Evolutionary conservation across 2,113 vertebrate genomes (phyloP).

Genomic region (Callorhinus ursinus): DNA sequence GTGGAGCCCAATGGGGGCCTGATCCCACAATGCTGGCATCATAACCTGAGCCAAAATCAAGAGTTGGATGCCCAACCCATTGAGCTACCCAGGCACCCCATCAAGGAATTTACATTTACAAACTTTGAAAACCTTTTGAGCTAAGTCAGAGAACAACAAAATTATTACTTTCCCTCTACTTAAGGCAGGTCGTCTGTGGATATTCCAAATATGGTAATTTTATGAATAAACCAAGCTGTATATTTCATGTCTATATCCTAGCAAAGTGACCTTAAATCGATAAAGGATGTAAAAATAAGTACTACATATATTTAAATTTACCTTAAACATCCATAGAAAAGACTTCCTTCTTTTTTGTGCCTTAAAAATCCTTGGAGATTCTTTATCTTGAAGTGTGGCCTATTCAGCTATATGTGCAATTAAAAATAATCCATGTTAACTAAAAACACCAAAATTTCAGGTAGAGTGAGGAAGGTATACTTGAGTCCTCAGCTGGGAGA

Average conservation of each 20-base stretch:
- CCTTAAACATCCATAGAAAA: not conserved
- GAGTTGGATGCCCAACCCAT: not conserved
- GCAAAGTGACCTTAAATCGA: not conserved
- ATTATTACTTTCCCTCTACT: not conserved
- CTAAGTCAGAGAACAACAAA: not conserved
- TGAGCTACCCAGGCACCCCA: not conserved
- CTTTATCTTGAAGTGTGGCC: not conserved
- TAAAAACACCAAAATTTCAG: not conserved
- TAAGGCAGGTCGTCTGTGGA: not conserved
- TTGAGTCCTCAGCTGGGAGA: not conserved
- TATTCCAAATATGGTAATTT: conserved; percentile 6
- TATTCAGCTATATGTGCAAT: not conserved
- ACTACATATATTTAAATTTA: conserved; percentile 31
- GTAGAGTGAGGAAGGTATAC: not conserved
- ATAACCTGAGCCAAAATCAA: not conserved
- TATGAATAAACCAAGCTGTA: not conserved
- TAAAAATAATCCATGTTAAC: not conserved
- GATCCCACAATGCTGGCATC: not conserved
- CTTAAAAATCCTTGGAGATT: not conserved
- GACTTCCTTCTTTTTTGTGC: not conserved
- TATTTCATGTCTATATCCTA: not conserved
- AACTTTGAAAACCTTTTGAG: not conserved
- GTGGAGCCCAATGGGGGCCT: not conserved
- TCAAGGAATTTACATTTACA: not conserved
- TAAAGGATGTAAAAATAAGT: not conserved